These are phyloP conservation scores for Allacma fusca DNA, from an alignment of 2,888 invertebrate genomes.

Conservation along the genomic window DNA sequence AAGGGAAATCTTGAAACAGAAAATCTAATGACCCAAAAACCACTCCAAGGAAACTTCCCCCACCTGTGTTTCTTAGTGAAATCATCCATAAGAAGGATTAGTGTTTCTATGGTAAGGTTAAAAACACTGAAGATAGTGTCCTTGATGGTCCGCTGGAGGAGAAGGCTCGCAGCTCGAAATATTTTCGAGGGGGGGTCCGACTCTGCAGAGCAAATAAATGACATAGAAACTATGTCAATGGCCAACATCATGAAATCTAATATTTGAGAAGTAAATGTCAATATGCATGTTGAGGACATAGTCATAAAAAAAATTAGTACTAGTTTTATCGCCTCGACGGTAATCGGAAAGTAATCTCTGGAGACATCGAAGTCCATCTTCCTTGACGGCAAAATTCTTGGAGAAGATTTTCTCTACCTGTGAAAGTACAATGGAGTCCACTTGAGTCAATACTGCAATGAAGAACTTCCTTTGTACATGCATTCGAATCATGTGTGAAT, in stretches of 20 bases:
- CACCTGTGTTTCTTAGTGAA: slow-evolving; percentile 80
- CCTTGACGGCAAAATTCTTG: slow-evolving; percentile 87
- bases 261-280: no score
- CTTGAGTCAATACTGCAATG: no score
- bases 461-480: no score
- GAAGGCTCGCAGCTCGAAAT: slow-evolving; percentile 76
- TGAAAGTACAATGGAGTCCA: not conserved
- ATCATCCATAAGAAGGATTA: slow-evolving; percentile 80
- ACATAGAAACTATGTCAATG: not conserved
- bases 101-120: slow-evolving; percentile 82
- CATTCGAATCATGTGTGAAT: no score
- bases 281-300: not conserved
- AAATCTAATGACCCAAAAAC: no score
- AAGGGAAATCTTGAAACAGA: no score
- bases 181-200: slow-evolving; percentile 60
- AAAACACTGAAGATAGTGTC: slow-evolving; percentile 91
- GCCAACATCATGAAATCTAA: no score
- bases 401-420: slow-evolving; percentile 90
- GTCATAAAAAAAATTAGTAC: slow-evolving; percentile 44
- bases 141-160: slow-evolving; percentile 80
- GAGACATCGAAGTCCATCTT: slow-evolving; percentile 81
- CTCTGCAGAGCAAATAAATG: slow-evolving; percentile 45
- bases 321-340: slow-evolving; percentile 59
- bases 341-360: slow-evolving; percentile 67
- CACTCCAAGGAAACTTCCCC: not conserved